Evolutionary conservation across 2,797 vertebrate genomes (phyloP).

Genomic region (Moxostoma hubbsi): DNA sequence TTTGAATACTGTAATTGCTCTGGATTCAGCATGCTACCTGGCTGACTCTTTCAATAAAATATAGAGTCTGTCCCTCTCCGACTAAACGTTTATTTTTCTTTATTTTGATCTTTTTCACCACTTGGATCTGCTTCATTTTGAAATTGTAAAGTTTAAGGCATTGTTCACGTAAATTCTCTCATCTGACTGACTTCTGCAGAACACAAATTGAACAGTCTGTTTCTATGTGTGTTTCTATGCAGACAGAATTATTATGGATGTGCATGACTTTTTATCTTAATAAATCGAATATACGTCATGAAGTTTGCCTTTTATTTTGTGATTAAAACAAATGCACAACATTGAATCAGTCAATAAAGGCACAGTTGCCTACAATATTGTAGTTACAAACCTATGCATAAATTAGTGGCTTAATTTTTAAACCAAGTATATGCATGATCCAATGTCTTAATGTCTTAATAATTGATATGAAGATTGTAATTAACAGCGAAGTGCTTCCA

Average conservation of each 20-base stretch:
- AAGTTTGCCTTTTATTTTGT: constrained; percentile 11
- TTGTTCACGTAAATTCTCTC: background rate
- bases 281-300: constrained; percentile 3
- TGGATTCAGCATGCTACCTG: background rate
- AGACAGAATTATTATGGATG: background rate
- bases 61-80: too few relatives aligned
- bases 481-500: too few relatives aligned
- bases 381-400: background rate
- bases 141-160: background rate
- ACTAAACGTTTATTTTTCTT: background rate
- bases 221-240: background rate
- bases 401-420: background rate
- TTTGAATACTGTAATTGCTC: background rate
- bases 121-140: background rate
- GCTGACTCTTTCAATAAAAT: background rate
- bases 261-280: background rate
- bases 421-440: too few relatives aligned
- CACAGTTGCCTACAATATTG: too few relatives aligned
- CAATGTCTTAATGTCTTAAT: too few relatives aligned
- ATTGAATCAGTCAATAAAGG: background rate
- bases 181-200: too few relatives aligned
- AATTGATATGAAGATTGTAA: too few relatives aligned
- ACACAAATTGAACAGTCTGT: too few relatives aligned
- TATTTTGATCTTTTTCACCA: background rate
- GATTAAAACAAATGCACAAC: background rate